Percentiles rank a stretch among this genome's conserved stretches.
phyloP scores from a whole-genome alignment of 2,113 vertebrate species.

The Elephantulus edwardii region DNA sequence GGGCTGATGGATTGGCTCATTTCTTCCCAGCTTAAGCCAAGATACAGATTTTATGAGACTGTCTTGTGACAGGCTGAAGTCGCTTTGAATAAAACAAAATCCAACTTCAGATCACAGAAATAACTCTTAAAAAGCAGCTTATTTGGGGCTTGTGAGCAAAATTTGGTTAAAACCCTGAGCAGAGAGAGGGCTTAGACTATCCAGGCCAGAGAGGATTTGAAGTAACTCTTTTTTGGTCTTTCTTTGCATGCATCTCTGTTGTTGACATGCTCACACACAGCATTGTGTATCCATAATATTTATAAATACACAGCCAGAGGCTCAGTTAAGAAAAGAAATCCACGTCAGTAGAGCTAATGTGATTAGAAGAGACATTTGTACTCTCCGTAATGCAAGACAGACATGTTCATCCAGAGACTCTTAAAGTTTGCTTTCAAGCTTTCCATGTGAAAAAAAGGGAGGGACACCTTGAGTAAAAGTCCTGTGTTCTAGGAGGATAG shows the following conservation, averaged over 20 bases:
- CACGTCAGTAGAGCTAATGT: slow-evolving; percentile 44
- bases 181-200: slow-evolving; percentile 29
- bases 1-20: slow-evolving; percentile 83
- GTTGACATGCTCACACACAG: slow-evolving; percentile 35
- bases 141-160: slow-evolving; percentile 43
- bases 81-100: slow-evolving; percentile 82
- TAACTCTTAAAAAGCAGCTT: slow-evolving; percentile 71
- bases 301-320: slow-evolving; percentile 60
- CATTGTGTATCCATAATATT: slow-evolving; percentile 56
- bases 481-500: slow-evolving; percentile 66
- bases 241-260: neutral
- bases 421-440: slow-evolving; percentile 72
- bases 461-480: slow-evolving; percentile 65
- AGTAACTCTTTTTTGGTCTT: neutral
- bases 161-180: slow-evolving; percentile 66
- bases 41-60: slow-evolving; percentile 83
- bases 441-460: slow-evolving; percentile 57
- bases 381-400: slow-evolving; percentile 54
- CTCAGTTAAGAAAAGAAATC: slow-evolving; percentile 42
- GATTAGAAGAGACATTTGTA: slow-evolving; percentile 66
- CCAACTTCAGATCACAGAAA: slow-evolving; percentile 74
- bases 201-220: neutral
- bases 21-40: slow-evolving; percentile 82
- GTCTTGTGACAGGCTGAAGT: slow-evolving; percentile 83
- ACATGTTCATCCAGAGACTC: slow-evolving; percentile 62